Percentiles rank a stretch among this genome's conserved stretches.
phyloP scores from a whole-genome alignment of 2,797 vertebrate genomes.

The Catamblyrhynchus diadema region DNA sequence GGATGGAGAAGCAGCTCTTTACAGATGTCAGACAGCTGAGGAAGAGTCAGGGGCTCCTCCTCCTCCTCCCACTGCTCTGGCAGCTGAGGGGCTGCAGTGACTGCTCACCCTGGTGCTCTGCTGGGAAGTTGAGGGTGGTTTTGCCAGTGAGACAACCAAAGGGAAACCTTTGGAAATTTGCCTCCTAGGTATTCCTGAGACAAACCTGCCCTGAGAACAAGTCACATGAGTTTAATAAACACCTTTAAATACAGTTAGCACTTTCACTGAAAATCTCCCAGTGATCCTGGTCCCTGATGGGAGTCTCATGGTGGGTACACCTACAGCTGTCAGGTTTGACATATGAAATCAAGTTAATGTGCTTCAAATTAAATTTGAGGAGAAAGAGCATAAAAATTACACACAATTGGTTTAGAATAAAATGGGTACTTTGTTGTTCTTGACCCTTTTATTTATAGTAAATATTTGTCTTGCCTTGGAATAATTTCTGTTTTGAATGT shows the following conservation, averaged over 20 bases:
- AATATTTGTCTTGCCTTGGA: slow-evolving; percentile 65
- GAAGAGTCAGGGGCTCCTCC: background rate
- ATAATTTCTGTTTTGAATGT: slow-evolving; percentile 71
- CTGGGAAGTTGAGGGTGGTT: accelerated
- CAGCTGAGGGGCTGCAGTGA: accelerated
- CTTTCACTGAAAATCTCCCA: background rate
- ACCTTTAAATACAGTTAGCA: background rate
- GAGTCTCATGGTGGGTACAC: background rate
- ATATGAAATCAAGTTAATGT: slow-evolving; percentile 60
- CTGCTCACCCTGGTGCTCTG: background rate
- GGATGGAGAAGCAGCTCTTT: background rate
- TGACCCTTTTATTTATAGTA: slow-evolving; percentile 70
- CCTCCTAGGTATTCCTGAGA: background rate
- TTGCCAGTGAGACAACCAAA: background rate
- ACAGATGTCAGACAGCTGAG: background rate
- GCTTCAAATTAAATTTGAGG: slow-evolving; percentile 58
- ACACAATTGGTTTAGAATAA: slow-evolving; percentile 63
- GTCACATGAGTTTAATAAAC: background rate
- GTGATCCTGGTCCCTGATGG: background rate
- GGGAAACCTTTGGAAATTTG: background rate
- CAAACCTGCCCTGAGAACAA: background rate
- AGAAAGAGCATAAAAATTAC: slow-evolving; percentile 43
- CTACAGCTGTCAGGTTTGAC: slow-evolving; percentile 24
- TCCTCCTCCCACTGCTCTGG: background rate
- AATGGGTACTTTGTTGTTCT: slow-evolving; percentile 62